phyloP scores from a whole-genome alignment of 2,888 invertebrate species.

The Sipha maydis region DNA sequence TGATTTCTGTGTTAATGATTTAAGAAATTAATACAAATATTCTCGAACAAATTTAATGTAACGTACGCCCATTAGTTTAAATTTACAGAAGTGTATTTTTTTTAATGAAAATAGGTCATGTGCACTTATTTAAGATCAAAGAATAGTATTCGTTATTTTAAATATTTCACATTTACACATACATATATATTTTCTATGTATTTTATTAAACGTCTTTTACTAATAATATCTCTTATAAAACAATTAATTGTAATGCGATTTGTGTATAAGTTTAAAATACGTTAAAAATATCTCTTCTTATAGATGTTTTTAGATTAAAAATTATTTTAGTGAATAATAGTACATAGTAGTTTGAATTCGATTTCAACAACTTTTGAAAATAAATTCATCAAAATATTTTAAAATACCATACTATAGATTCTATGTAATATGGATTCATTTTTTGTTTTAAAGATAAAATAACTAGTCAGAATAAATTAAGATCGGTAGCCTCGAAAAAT shows the following conservation, averaged over 20 bases:
- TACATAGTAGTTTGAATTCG: neutral
- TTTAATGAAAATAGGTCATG: neutral
- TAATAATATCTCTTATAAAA: neutral
- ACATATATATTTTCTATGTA: neutral
- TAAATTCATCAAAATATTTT: neutral
- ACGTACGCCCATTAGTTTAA: neutral
- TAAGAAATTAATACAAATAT: neutral
- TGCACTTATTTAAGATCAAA: neutral
- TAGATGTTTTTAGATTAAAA: neutral
- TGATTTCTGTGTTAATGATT: neutral
- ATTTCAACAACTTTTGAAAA: neutral
- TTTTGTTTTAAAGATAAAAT: neutral
- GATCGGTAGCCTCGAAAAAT: constrained; percentile 8
- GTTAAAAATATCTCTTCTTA: neutral
- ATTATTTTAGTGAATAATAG: neutral
- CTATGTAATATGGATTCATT: neutral
- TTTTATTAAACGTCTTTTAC: neutral
- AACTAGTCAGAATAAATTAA: neutral
- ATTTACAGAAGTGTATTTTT: neutral
- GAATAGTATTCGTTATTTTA: neutral
- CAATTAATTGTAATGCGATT: neutral
- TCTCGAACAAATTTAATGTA: neutral
- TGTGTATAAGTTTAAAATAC: neutral
- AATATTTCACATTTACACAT: neutral
- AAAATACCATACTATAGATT: neutral